Evolutionary conservation across 2,113 vertebrate genomes (phyloP), one percentile per base, ranked within the genome.

Genomic region (Zapornia atra): DNA sequence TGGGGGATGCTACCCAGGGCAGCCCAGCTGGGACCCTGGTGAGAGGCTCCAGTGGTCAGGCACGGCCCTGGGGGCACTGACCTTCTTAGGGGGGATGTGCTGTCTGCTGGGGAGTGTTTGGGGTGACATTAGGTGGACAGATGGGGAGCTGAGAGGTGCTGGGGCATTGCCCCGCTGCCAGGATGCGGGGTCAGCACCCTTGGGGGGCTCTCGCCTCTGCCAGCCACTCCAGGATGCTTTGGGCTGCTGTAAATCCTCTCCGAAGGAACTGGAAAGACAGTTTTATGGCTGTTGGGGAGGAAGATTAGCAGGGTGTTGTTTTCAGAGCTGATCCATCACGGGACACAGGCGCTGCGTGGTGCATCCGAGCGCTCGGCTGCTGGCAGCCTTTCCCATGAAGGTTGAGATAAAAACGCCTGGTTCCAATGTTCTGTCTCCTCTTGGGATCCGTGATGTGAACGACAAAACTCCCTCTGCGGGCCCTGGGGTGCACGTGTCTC

Each of bases 231-330:
- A 6, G 77, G 90, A 60, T 76, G 73, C 77, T 87, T 71, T 51
- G 44, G 83, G 66, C 18, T 4, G 5, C 93, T 60, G 86, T 96
- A 97, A 96, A 96, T 96, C 92, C 89, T 87, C 63, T 31, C 78
- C 1, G 4, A 73, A 91, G 93, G 93, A 92, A 72, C 93, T 28
- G 59, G 54, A 66, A 75, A 60, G 96, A 89, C 84, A 95, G 93
- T 87, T 96, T 94, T 94, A 90, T 72, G 87, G 93, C 86, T 94
- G 81, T 57, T 38, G 81, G 59, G 91, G 75, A 88, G 94, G 90
- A 53, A 72, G 90, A 93, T 90, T 92, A 83, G 88, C 64, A 53
- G 90, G 72, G 88, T 81, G 93, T 84, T 79, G 91, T 91, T 94
- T 85, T 77, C 88, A 31, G 82, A 65, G 79, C 88, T 36, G 92